Percentiles rank a stretch among this genome's conserved stretches.
Evolutionary conservation across 2,113 vertebrate genomes (phyloP).

Genomic region (Stomatorhinus ivindoensis): DNA sequence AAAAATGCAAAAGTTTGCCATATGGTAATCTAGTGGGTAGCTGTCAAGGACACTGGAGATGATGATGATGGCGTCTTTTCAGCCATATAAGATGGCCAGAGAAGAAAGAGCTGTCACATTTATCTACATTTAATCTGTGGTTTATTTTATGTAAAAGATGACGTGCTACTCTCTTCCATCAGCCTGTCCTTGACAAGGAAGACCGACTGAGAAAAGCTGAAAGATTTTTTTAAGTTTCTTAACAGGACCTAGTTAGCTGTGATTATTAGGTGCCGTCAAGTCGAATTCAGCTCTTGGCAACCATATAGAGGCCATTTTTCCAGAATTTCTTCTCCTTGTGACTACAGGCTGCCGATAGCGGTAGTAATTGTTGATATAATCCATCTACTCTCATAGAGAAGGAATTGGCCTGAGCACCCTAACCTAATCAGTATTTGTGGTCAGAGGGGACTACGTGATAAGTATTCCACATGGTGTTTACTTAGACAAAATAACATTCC

Average conservation of each 20-base stretch:
- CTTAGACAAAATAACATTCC: neutral
- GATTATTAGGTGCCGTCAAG: neutral
- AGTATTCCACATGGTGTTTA: neutral
- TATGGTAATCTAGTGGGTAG: neutral
- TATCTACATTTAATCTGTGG: neutral
- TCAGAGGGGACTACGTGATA: neutral
- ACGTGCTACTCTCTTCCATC: neutral
- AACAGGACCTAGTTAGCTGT: neutral
- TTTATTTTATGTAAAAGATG: neutral
- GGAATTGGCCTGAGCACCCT: neutral
- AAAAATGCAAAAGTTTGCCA: neutral
- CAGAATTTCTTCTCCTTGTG: neutral
- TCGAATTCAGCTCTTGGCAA: neutral
- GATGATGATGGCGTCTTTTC: neutral
- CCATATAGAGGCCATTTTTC: neutral
- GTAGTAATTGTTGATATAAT: neutral
- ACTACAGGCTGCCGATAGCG: neutral
- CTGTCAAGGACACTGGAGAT: neutral
- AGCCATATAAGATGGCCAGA: neutral
- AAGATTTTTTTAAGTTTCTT: neutral
- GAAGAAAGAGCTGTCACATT: neutral
- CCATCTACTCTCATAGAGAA: neutral
- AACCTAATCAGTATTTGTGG: neutral
- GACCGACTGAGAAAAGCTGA: neutral
- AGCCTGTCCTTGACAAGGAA: neutral